phyloP scores from a whole-genome alignment of 2,797 vertebrate genomes.

The Phoxinus dragarum region DNA sequence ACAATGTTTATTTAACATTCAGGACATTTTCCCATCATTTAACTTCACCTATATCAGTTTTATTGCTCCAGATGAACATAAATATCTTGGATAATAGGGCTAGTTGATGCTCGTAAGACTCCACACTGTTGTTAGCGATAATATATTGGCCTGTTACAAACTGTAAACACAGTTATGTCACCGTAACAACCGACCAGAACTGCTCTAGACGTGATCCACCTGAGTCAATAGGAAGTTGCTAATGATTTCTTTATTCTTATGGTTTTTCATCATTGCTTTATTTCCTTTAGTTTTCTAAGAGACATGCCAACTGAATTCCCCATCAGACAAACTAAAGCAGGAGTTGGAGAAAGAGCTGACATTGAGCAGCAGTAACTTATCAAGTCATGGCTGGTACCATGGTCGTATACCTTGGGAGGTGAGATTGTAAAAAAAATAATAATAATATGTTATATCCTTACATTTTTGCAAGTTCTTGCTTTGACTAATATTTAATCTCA shows the following conservation, averaged over 20 bases:
- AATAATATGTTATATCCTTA: not conserved
- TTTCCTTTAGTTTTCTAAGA: slow-evolving; percentile 88
- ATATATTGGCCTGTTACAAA: slow-evolving; percentile 47
- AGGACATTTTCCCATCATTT: slow-evolving; percentile 45
- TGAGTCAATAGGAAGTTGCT: not conserved
- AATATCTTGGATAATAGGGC: slow-evolving; percentile 19
- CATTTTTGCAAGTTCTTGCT: not conserved
- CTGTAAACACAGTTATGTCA: slow-evolving; percentile 65
- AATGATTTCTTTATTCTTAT: not conserved
- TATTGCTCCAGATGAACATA: slow-evolving; percentile 31
- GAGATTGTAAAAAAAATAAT: slow-evolving; percentile 34
- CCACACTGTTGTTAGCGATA: slow-evolving; percentile 37
- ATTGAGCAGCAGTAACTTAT: slow-evolving; percentile 84
- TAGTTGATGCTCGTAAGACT: slow-evolving; percentile 10
- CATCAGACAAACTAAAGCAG: slow-evolving; percentile 86
- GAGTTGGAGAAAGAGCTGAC: slow-evolving; percentile 93
- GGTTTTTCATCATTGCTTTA: slow-evolving; percentile 15
- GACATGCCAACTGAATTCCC: slow-evolving; percentile 86
- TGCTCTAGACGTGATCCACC: slow-evolving; percentile 57
- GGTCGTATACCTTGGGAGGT: slow-evolving; percentile 91
- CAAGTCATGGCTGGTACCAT: slow-evolving; percentile 94
- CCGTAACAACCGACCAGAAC: slow-evolving; percentile 64
- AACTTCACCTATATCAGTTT: slow-evolving; percentile 46
- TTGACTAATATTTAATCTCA: not conserved
- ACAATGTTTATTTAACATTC: slow-evolving; percentile 32